Base-by-base conservation (phyloP, 2,113 vertebrate species). In the Pseudorasbora parva region DNA sequence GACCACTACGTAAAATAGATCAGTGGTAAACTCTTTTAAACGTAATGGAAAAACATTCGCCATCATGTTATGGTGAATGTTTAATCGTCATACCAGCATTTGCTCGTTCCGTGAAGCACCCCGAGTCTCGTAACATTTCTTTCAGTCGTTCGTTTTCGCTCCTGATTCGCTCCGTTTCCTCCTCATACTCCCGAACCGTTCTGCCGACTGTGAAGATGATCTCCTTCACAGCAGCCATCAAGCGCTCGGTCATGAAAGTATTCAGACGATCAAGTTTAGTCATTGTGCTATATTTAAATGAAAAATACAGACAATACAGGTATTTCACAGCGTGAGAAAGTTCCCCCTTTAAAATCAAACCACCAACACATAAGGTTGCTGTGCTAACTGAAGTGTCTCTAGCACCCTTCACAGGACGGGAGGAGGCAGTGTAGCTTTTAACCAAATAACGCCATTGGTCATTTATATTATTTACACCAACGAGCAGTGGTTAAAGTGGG, bases 191-290 rank as follows among this genome's bases (percentile, higher is more conserved):
- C 59, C 89, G 87, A 49, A 94, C 93, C 78, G 93, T 92, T 88
- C 91, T 93, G 83, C 88, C 92, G 88, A 95, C 94, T 59, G 93
- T 93, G 81, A 90, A 90, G 78, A 94, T 79, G n/a, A 94, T 91
- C 89, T 95, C 94, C 87, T 92, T 91, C 76, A 94, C 91, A 85
- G 93, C 89, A 68, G 49, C 91, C 60, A 90, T 84, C 33, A 95
- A 87, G 78, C 94, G 93, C 88, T 95, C 93, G 60, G 90, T 91
- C 82, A 95, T 89, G 87, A 91, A 93, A 17, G 91, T 88, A 84
- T 87, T 92, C 64, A 95, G 88, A 57, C 93, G 86, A 86, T 92
- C 91, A 4, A 93, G 84, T 74, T 92, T 93, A 77, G 89, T 91
- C 94, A 94, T 94, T 78, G 77, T 90, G 60, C 23, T 69, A 0